Base-by-base conservation (phyloP, 1,140 invertebrate species). In the Megalopta genalis region DNA sequence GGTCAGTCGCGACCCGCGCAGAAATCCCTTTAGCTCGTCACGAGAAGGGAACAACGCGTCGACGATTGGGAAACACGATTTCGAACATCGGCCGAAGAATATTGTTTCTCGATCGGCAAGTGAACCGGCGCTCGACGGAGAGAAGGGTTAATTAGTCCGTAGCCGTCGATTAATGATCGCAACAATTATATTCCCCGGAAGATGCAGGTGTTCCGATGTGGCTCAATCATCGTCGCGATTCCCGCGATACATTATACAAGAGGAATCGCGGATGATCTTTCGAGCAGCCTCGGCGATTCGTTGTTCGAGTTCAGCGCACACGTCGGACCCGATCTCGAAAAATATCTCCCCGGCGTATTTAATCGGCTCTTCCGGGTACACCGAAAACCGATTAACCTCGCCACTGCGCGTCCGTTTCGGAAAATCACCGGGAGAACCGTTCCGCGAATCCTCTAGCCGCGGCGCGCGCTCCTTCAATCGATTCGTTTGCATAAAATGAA, bases 321-420 rank as follows among this genome's bases (percentile, higher is more conserved):
- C 67, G 49, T 10, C 10, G 42, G 42, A 10, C 18, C 21, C 16
- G 14, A 18, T 54, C 14, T 23, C 12, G 18, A 52, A 52, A 27
- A 52, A 27, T 62, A 18, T 60, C 18, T 39, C 23, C 16, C 27
- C 23, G n/a, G 1, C 16, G 21, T n/a, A 27, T 10, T 49, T 16
- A 66, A 77, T 42, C 32, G 16, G 62, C n/a, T 46, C 21, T 52
- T 16, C 42, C n/a, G 59, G 5, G 23, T 32, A 77, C 75, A 77
- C 16, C 27, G 59, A 71, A 63, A 77, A 54, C 1, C 75, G 59
- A 70, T 77, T 77, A 75, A 54, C 10, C 9, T 23, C 1, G 21
- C 12, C 7, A 16, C 23, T 1, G 62, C 16, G 2, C 25, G 59
- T 21, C 49, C 10, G n/a, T 46, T 46, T 62, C 21, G 39, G 54